Conservation (phyloP, 2,888 invertebrate species). For the Yponomeuta plumbellus region DNA sequence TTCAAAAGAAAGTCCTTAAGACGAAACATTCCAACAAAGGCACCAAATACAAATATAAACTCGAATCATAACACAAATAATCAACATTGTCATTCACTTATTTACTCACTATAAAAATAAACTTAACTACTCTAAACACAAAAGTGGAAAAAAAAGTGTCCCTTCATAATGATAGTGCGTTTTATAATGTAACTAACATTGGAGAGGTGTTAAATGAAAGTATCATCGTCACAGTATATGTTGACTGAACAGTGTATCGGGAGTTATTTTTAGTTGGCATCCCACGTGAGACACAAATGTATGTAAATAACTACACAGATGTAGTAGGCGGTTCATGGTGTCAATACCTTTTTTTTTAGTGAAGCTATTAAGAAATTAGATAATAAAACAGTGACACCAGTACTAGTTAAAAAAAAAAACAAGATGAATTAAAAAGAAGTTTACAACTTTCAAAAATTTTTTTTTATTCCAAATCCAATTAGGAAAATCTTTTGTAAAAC, state of each 20-base stretch:
- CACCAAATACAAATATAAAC: slow-evolving; percentile 28
- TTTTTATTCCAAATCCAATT: too few relatives aligned
- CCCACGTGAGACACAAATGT: slow-evolving; percentile 46
- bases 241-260: slow-evolving; percentile 3
- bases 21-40: slow-evolving; percentile 47
- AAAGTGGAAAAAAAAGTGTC: not conserved
- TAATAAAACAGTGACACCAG: too few relatives aligned
- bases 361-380: slow-evolving; percentile 17
- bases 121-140: not conserved
- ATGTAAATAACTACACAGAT: slow-evolving; percentile 41
- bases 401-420: too few relatives aligned
- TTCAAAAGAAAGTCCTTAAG: slow-evolving; percentile 51
- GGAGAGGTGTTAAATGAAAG: not conserved
- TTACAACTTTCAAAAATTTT: too few relatives aligned
- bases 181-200: not conserved
- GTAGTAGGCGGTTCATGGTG: slow-evolving; percentile 26
- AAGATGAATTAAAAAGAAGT: too few relatives aligned
- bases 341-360: not conserved
- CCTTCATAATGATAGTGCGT: not conserved
- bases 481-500: too few relatives aligned
- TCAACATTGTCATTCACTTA: not conserved
- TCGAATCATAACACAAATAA: slow-evolving; percentile 3
- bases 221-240: not conserved
- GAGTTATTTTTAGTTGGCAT: slow-evolving; percentile 59
- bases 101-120: not conserved